phyloP scores from a whole-genome alignment of 2,888 invertebrate species.

The Plutella xylostella region DNA sequence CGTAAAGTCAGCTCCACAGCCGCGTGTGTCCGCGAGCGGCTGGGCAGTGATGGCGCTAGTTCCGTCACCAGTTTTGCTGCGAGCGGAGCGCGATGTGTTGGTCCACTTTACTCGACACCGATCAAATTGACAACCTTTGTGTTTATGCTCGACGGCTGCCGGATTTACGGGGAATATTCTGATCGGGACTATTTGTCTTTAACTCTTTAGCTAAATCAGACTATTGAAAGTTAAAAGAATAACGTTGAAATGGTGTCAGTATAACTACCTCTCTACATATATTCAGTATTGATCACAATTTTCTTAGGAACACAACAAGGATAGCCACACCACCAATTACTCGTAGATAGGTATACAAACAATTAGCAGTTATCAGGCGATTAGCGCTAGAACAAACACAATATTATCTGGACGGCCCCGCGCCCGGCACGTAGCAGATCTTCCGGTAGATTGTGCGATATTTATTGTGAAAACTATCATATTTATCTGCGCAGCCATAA shows the following conservation, averaged over 20 bases:
- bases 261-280: too few relatives aligned
- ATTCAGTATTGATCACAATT: too few relatives aligned
- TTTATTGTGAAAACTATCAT: not conserved
- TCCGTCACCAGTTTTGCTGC: conserved; percentile 30
- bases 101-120: not conserved
- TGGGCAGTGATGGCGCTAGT: conserved; percentile 14
- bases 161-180: too few relatives aligned
- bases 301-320: too few relatives aligned
- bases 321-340: too few relatives aligned
- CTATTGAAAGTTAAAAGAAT: too few relatives aligned
- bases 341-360: too few relatives aligned
- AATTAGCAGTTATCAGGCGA: conserved; percentile 8
- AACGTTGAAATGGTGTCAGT: too few relatives aligned
- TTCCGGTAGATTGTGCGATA: not conserved
- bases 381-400: conserved; percentile 3
- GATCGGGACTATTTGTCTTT: too few relatives aligned
- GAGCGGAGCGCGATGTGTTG: conserved; percentile 3
- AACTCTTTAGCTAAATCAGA: too few relatives aligned
- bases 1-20: conserved; percentile 21
- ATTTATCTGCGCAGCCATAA: too few relatives aligned
- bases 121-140: not conserved
- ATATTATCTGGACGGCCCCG: conserved; percentile 3
- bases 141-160: too few relatives aligned
- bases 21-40: conserved; percentile 23
- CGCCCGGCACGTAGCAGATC: not conserved